Conservation (phyloP, 2,797 vertebrate genomes). For the Luscinia luscinia region DNA sequence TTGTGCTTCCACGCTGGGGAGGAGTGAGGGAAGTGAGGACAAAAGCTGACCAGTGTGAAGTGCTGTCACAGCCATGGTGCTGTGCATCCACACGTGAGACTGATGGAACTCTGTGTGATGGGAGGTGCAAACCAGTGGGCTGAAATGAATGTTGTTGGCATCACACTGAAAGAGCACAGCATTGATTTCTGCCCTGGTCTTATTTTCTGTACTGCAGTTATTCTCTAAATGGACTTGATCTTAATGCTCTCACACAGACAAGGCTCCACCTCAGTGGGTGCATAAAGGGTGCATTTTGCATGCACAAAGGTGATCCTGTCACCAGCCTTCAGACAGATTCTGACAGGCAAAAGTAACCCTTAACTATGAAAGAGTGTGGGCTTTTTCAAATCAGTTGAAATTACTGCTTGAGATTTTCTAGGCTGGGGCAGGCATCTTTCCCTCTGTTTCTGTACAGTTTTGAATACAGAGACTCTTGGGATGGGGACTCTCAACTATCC, state of each 20-base stretch:
- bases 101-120: background rate
- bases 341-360: background rate
- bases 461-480: background rate
- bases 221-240: background rate
- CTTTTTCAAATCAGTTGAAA: background rate
- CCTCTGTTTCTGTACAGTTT: background rate
- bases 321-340: background rate
- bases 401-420: background rate
- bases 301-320: background rate
- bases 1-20: background rate
- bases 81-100: background rate
- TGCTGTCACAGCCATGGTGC: fast-evolving
- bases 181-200: background rate
- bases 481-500: background rate
- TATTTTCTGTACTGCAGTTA: background rate
- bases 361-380: background rate
- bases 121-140: background rate
- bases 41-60: background rate
- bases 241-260: background rate
- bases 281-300: background rate
- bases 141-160: background rate
- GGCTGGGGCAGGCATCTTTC: background rate
- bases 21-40: background rate
- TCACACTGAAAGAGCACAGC: background rate
- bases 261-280: background rate